Evolutionary conservation across 1,140 invertebrate genomes (phyloP), one percentile per base, ranked within the genome.

Genomic region (Oreohelix idahoensis): DNA sequence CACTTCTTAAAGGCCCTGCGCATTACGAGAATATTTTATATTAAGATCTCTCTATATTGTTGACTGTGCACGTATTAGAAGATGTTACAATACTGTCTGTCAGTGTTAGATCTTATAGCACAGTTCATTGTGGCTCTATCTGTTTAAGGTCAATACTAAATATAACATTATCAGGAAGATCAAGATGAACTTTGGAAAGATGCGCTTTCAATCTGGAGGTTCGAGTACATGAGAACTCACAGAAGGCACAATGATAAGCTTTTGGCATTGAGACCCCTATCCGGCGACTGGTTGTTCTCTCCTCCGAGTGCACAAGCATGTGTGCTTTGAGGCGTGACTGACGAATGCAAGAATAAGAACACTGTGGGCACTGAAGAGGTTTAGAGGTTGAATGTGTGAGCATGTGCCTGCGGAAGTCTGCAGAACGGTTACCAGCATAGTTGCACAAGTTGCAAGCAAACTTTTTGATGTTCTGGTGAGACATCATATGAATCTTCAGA

Each of bases 401-500:
- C 66, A 81, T 73, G 79, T 81, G 79, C n/a, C 79, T 35, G 17
- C 70, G 66, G 70, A 81, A 81, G 39, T 81, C 79, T 49, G 79
- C 79, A 35, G 79, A 66, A 29, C 79, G 66, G 38, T 81, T 81
- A 36, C 79, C 79, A 20, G 79, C 79, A 53, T 81, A 81, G n/a
- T 11, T 81, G 32, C 79, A 81, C 79, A 81, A 20, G 69, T 73
- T 73, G 35, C 79, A 81, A 8, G 38, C 70, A 81, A 73, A 81
- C 51, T 73, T 71, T 45, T 51, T 71, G n/a, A 81, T 73, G 69
- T 81, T 81, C 32, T 71, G 70, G 35, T 81, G 79, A 26, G 70
- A 71, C 79, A 81, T 38, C 79, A 81, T 81, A 42, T 81, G 79
- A 45, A 81, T 71, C 69, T 81, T 81, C 38, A 81, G 45, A 53